phyloP scores from a whole-genome alignment of 92 coral and sea anemone species.

The Heliopora coerulea region DNA sequence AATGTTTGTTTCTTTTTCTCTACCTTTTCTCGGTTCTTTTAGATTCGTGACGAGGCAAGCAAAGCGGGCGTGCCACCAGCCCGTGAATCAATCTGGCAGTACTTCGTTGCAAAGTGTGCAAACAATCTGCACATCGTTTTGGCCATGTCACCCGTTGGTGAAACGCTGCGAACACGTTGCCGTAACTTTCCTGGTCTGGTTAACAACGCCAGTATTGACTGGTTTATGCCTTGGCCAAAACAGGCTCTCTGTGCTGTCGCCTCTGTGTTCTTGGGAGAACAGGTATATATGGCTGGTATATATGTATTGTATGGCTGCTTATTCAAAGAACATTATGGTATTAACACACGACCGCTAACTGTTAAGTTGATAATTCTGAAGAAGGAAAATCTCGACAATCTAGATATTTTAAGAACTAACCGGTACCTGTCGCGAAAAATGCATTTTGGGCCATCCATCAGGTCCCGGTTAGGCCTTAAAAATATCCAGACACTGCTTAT shows the following conservation, averaged over 20 bases:
- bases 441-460: no score
- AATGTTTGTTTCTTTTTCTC: no score
- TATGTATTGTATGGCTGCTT: background rate
- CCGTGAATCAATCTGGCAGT: conserved; percentile 98
- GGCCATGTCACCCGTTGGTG: conserved; percentile 99
- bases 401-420: no score
- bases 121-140: conserved; percentile 94
- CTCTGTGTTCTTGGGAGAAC: conserved; percentile 92
- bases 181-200: conserved; percentile 99
- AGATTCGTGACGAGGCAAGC: conserved; percentile 97
- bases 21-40: background rate
- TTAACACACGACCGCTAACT: no score
- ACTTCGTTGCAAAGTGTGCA: conserved; percentile 91
- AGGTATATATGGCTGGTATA: conserved; percentile 54
- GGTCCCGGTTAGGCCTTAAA: no score
- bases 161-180: conserved; percentile 91
- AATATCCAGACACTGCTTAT: no score
- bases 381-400: no score
- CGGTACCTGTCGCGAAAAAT: no score
- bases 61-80: conserved; percentile 96
- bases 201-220: conserved; percentile 96
- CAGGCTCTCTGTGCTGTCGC: conserved; percentile 99
- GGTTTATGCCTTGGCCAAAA: conserved; percentile 99
- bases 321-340: background rate
- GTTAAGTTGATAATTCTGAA: no score